A percentile compares a stretch with the other conserved stretches of the same genome.
Conservation (phyloP, 2,888 invertebrate genomes). For the Standfussiana lucernea region DNA sequence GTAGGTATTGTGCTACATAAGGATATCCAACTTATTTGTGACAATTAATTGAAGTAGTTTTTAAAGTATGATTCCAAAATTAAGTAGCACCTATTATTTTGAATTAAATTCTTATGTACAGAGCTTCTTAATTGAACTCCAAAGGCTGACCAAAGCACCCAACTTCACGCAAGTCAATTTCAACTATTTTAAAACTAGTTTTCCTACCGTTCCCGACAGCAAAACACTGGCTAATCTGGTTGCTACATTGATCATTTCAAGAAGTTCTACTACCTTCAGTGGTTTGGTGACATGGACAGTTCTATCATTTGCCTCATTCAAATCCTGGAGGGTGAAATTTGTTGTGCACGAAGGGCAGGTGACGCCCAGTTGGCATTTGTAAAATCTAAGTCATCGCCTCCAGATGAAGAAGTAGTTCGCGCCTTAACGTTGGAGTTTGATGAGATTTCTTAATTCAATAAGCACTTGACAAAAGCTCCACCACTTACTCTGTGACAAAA, state of each 20-base stretch:
- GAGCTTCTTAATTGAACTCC: no score
- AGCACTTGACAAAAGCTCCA: not conserved
- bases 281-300: not conserved
- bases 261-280: not conserved
- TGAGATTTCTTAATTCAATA: not conserved
- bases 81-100: no score
- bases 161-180: no score
- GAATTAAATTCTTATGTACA: no score
- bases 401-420: not conserved
- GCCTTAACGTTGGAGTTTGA: not conserved
- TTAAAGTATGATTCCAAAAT: no score
- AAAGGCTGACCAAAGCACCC: no score
- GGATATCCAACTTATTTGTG: no score
- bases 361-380: not conserved
- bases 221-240: not conserved
- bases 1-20: no score
- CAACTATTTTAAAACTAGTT: not conserved
- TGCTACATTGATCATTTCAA: not conserved
- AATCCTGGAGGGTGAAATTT: not conserved
- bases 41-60: no score
- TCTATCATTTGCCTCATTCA: not conserved
- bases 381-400: not conserved
- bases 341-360: not conserved
- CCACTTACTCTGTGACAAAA: not conserved
- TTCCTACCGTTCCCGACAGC: not conserved